Evolutionary conservation across 2,888 invertebrate genomes (phyloP), one percentile per base, ranked within the genome.

Genomic region (Nesidiocoris tenuis): DNA sequence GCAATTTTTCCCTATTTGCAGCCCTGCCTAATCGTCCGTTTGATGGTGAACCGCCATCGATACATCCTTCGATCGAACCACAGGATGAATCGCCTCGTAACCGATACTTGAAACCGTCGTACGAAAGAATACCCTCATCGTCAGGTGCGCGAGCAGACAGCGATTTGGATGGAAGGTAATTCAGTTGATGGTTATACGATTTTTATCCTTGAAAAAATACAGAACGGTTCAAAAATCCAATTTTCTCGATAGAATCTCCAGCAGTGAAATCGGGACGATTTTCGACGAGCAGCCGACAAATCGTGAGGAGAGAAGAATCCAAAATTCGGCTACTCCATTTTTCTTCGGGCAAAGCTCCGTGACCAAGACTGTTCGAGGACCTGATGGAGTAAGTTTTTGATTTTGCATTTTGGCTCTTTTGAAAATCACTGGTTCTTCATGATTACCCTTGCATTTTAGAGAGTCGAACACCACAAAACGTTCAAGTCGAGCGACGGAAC

Each of bases 141-240:
- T 57, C 57, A 24, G 59, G 59, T 57, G 57, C 59, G 19, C 54
- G 59, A 57, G 24, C 56, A 17, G 76, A 76, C 71, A 57, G 63
- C 1, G 76, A 76, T 54, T 23, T 76, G 3, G 76, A 76, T 71
- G 71, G 71, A 16, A 64, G 71, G 76, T 76, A 64, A 65, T n/a
- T n/a, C n/a, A n/a, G n/a, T n/a, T n/a, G n/a, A 56, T 55, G 54
- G 21, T 3, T 56, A 21, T 55, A 23, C 56, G 5, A 21, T 17
- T 55, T 55, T 12, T 12, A 1, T 68, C 1, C 5, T 18, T 54
- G 16, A 54, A 54, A 54, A 12, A 54, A 54, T 12, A 7, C 16
- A 12, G 54, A 7, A 54, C 9, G 16, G 54, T 54, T 12, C 54
- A 7, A 54, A 12, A 54, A 54, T 7, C 54, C 54, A 54, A 54